phyloP scores from a whole-genome alignment of 2,888 invertebrate species.

The Yponomeuta plumbellus region DNA sequence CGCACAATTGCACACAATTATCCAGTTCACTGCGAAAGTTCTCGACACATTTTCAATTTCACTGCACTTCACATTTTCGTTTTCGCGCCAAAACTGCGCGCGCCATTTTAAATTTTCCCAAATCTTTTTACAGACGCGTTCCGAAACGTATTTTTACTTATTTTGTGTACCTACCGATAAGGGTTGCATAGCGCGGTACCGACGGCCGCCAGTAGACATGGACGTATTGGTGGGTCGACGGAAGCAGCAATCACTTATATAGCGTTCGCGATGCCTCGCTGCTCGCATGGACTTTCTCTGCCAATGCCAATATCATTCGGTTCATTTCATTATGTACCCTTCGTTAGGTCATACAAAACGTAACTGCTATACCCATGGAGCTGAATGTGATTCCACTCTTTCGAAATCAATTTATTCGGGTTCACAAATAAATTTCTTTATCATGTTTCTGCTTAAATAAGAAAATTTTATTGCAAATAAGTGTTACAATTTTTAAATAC shows the following conservation, averaged over 20 bases:
- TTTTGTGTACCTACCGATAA: constrained; percentile 61
- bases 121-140: background rate
- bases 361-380: no score
- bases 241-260: constrained; percentile 64
- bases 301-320: constrained; percentile 35
- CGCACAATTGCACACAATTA: no score
- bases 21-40: no score
- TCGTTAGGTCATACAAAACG: background rate
- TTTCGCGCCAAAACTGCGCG: constrained; percentile 2
- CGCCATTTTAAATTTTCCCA: background rate
- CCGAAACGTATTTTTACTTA: background rate
- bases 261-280: constrained; percentile 61
- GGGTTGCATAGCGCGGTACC: constrained; percentile 65
- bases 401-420: no score
- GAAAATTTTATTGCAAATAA: no score
- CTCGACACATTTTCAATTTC: background rate
- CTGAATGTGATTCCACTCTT: no score
- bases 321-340: background rate
- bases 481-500: no score
- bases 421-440: no score
- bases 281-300: constrained; percentile 60
- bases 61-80: constrained; percentile 6
- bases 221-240: constrained; percentile 54
- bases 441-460: no score
- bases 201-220: constrained; percentile 53